phyloP scores from a whole-genome alignment of 2,113 vertebrate species.

The Pachyramphus minor region DNA sequence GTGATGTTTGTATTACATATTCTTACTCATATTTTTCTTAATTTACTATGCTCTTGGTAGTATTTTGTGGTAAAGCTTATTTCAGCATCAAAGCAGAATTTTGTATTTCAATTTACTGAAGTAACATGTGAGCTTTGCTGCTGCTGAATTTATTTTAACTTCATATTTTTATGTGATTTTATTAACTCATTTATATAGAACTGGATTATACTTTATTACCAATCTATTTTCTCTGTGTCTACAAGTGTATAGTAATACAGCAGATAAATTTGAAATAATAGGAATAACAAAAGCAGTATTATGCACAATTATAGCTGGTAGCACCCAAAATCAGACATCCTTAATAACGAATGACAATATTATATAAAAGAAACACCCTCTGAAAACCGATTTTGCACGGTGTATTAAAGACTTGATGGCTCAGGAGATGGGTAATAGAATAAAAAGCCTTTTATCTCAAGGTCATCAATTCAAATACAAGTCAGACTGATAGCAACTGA shows the following conservation, averaged over 20 bases:
- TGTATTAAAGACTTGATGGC: slow-evolving; percentile 59
- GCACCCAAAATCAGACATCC: slow-evolving; percentile 26
- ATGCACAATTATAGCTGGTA: slow-evolving; percentile 17
- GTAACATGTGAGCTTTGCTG: not conserved
- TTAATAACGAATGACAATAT: slow-evolving; percentile 48
- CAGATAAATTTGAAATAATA: slow-evolving; percentile 19
- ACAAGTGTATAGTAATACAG: not conserved
- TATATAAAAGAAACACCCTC: slow-evolving; percentile 31
- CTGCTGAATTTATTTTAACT: not conserved
- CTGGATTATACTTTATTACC: not conserved
- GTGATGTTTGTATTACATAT: not conserved
- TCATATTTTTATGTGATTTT: not conserved
- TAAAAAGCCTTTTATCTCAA: slow-evolving; percentile 64
- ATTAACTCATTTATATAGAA: slow-evolving; percentile 7
- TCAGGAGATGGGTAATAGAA: slow-evolving; percentile 57
- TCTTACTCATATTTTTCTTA: not conserved
- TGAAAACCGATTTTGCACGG: slow-evolving; percentile 62
- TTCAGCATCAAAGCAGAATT: not conserved
- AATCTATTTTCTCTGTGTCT: slow-evolving; percentile 15
- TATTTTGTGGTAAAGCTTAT: not conserved
- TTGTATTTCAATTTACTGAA: not conserved
- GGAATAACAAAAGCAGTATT: not conserved
- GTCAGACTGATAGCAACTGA: slow-evolving; percentile 23
- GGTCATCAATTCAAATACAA: slow-evolving; percentile 63
- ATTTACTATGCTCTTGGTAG: not conserved